Evolutionary conservation across 2,888 invertebrate species (phyloP).

Genomic region (Trachelus stipa): DNA sequence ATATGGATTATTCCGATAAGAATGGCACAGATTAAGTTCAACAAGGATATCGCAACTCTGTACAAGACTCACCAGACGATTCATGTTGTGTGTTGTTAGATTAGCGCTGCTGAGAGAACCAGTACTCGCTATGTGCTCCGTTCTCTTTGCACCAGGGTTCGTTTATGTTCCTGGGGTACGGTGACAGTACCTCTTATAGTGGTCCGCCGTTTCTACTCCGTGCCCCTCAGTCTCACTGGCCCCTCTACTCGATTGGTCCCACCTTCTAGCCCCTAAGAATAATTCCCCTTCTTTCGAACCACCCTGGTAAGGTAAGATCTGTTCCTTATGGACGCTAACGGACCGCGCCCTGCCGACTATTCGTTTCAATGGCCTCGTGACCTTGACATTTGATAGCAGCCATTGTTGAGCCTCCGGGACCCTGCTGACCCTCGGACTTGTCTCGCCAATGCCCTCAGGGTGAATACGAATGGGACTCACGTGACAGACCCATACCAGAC

Average conservation of each 20-base stretch:
- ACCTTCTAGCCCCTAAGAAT: not conserved
- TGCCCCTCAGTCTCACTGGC: constrained; percentile 33
- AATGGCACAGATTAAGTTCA: not conserved
- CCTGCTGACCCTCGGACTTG: constrained; percentile 5
- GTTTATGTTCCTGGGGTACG: constrained; percentile 62
- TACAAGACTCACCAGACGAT: constrained; percentile 56
- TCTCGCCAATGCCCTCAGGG: not conserved
- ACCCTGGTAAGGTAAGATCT: not conserved
- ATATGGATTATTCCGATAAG: not conserved
- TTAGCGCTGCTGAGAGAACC: constrained; percentile 51
- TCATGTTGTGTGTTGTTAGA: constrained; percentile 44
- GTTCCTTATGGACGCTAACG: constrained; percentile 24
- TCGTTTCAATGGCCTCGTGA: constrained; percentile 20
- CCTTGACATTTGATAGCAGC: constrained; percentile 33
- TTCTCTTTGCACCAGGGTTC: constrained; percentile 32
- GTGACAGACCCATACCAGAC: not conserved
- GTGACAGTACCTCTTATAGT: constrained; percentile 61
- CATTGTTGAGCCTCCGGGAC: constrained; percentile 12
- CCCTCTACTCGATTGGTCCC: constrained; percentile 41
- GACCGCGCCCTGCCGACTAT: constrained; percentile 22
- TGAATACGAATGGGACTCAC: not conserved
- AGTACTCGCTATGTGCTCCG: constrained; percentile 47
- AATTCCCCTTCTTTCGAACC: constrained; percentile 1
- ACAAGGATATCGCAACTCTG: not conserved
- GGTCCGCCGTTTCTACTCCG: constrained; percentile 29